phyloP scores from a whole-genome alignment of 2,888 invertebrate genomes.

The Brenthis hecate region DNA sequence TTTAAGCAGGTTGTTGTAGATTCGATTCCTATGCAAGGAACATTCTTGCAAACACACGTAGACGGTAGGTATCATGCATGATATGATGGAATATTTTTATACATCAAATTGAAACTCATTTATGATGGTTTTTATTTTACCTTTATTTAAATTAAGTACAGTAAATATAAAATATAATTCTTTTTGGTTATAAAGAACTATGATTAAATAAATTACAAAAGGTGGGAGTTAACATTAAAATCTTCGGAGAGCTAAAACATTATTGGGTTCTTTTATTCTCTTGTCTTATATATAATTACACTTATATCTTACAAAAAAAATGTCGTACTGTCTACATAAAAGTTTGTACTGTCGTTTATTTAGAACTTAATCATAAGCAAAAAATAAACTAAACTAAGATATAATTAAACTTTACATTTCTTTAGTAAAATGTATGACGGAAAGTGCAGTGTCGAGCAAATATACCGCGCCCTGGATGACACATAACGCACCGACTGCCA shows the following conservation, averaged over 20 bases:
- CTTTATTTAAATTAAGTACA: conserved; percentile 20
- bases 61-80: too few relatives aligned
- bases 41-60: too few relatives aligned
- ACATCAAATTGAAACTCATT: too few relatives aligned
- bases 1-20: too few relatives aligned
- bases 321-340: neutral
- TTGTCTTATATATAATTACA: neutral
- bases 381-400: conserved; percentile 11
- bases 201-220: conserved; percentile 34
- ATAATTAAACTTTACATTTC: conserved; percentile 73
- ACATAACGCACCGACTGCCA: conserved; percentile 91
- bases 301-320: conserved; percentile 6
- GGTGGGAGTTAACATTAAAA: conserved; percentile 35
- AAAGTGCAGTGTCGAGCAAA: conserved; percentile 89
- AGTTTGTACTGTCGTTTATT: conserved; percentile 9
- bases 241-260: conserved; percentile 31
- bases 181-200: conserved; percentile 15
- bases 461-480: conserved; percentile 91
- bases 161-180: conserved; percentile 25
- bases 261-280: neutral
- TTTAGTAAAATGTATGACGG: conserved; percentile 88
- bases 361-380: conserved; percentile 19
- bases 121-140: neutral
- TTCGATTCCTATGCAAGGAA: too few relatives aligned
- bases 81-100: too few relatives aligned